Conservation (phyloP, 1,140 invertebrate genomes). For the Brachionus sp. region DNA sequence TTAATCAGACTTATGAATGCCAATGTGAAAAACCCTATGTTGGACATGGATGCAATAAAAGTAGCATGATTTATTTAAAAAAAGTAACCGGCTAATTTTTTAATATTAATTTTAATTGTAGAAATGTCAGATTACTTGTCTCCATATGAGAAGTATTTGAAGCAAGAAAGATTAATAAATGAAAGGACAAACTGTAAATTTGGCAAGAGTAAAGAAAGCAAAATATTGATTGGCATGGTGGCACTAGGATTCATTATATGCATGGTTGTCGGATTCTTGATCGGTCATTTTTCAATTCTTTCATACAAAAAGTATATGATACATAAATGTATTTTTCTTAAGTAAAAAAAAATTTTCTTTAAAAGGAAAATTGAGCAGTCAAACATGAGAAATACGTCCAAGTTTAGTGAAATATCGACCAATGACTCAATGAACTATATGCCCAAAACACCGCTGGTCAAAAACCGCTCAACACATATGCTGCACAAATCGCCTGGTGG, state of each 20-base stretch:
- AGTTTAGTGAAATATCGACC: neutral
- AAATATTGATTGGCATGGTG: conserved; percentile 30
- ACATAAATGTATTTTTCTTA: neutral
- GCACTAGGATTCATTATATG: neutral
- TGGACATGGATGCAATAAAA: conserved; percentile 32
- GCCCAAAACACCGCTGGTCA: neutral
- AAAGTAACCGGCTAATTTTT: too few species aligned
- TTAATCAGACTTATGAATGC: conserved; percentile 30
- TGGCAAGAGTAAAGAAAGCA: conserved; percentile 41
- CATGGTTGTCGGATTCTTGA: neutral
- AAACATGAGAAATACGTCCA: neutral
- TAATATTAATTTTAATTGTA: neutral
- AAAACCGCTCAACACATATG: neutral
- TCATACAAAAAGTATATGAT: conserved; percentile 15
- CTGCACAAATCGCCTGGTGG: neutral
- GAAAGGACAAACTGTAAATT: conserved; percentile 34
- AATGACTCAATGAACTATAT: conserved; percentile 36
- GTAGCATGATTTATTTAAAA: too few species aligned
- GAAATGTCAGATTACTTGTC: neutral
- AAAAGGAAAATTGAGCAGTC: neutral
- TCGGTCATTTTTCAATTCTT: conserved; percentile 31
- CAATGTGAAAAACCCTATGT: conserved; percentile 19
- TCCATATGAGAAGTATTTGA: neutral
- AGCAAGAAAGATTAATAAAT: conserved; percentile 4
- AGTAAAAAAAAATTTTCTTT: neutral